Base-by-base conservation (phyloP, 2,888 invertebrate species). In the Ophioninae sp. region DNA sequence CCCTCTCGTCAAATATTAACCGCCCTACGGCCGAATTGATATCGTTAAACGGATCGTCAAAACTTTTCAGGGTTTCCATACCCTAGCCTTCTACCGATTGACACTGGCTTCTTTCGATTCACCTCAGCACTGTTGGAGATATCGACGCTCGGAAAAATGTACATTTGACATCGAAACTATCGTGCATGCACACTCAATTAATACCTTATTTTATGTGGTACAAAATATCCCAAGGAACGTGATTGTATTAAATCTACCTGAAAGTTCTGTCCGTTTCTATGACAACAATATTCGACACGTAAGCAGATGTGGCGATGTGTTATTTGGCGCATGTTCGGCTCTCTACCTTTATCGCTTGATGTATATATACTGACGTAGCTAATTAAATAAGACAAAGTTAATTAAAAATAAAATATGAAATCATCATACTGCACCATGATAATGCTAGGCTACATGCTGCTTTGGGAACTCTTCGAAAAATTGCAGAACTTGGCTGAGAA, bases 1-100 rank as follows among this genome's bases (percentile, higher is more conserved):
- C 44, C 0, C 9, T 44, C 88, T 88, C 87, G 87, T 90, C 87
- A 89, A 90, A 89, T 86, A 89, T 90, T 90, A 89, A 90, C 83
- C 69, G 82, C 84, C 79, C 39, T 61, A 84, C 79, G 73, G 85
- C 85, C 86, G 88, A 90, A 90, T 90, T 90, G 90, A 90, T 90
- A 87, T 90, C 89, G 86, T 90, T 89, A 89, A 90, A 89, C 75
- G 77, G 76, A 73, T 81, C 81, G 68, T 79, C 44, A 81, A 82
- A 80, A 65, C 41, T 67, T 59, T 76, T 76, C 76, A 77, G 30
- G 22, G 30, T 67, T 76, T 77, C 51, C 58, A 30, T 44, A 58
- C 71, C n/a, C 44, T 13, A 23, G 3, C 13, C n/a, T 20, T 0
- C 30, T 51, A 44, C n/a, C 23, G 63, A 8, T 51, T 73, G 22